Evolutionary conservation across 2,888 invertebrate genomes (phyloP).

Genomic region (Anarsia innoxiella): DNA sequence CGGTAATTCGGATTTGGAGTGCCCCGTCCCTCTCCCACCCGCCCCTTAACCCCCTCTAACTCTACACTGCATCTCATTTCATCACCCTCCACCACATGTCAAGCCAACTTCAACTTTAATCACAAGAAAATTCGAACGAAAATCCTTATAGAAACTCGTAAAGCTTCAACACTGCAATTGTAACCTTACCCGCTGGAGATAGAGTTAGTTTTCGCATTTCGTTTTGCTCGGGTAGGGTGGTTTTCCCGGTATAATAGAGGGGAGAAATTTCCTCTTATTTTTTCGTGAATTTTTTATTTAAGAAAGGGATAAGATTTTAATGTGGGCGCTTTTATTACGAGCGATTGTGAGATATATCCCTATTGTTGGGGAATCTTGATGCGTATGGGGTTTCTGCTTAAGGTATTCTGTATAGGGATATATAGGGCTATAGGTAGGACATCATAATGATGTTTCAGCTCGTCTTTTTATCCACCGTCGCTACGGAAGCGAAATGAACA

Average conservation of each 20-base stretch:
- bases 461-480: slow-evolving; percentile 1
- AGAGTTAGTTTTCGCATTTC: slow-evolving; percentile 58
- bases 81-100: slow-evolving; percentile 52
- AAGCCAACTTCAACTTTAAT: slow-evolving; percentile 48
- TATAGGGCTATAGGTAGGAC: too few species aligned
- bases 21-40: slow-evolving; percentile 33
- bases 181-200: slow-evolving; percentile 50
- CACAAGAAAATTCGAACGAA: slow-evolving; percentile 26
- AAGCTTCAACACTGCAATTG: slow-evolving; percentile 43
- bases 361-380: slow-evolving; percentile 61
- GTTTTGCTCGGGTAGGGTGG: slow-evolving; percentile 35
- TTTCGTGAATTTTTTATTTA: slow-evolving; percentile 76
- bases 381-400: slow-evolving; percentile 71
- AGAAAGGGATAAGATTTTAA: slow-evolving; percentile 76
- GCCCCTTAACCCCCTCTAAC: slow-evolving; percentile 21
- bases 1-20: slow-evolving; percentile 72
- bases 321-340: slow-evolving; percentile 72
- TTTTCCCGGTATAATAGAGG: slow-evolving; percentile 66
- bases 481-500: slow-evolving; percentile 10
- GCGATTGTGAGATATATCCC: slow-evolving; percentile 63
- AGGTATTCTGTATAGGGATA: slow-evolving; percentile 66
- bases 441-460: slow-evolving; percentile 60
- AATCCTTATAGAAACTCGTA: not conserved
- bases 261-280: slow-evolving; percentile 62
- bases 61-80: slow-evolving; percentile 71